These are phyloP conservation scores for Tamandua tetradactyla DNA, from an alignment of 2,797 vertebrate species.

Conservation along the genomic window DNA sequence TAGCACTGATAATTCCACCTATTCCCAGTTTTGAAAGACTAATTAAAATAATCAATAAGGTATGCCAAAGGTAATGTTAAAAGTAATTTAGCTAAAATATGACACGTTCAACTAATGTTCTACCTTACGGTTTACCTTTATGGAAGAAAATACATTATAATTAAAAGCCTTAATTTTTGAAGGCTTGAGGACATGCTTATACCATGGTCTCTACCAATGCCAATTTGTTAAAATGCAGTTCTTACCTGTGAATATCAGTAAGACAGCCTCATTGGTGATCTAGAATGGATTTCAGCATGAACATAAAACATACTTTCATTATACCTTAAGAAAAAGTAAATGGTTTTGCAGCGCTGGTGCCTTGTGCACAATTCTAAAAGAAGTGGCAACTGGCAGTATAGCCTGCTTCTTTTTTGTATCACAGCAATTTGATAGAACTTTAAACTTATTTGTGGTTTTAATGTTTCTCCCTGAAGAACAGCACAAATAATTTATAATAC, in stretches of 20 bases:
- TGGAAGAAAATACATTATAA: neutral
- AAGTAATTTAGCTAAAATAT: neutral
- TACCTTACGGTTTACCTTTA: neutral
- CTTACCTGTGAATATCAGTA: neutral
- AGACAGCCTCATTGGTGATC: neutral
- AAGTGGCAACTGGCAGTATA: neutral
- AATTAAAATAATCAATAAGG: neutral
- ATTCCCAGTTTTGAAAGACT: neutral
- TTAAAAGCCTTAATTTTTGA: neutral
- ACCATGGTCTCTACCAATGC: neutral
- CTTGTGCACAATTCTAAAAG: neutral
- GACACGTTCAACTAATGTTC: neutral
- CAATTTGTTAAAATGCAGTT: neutral
- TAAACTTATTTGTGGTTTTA: neutral
- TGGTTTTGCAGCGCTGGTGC: rapidly evolving
- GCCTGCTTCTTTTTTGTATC: too few relatives aligned
- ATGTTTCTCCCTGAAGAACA: neutral
- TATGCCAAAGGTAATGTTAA: neutral
- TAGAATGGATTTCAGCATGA: neutral
- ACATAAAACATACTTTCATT: neutral
- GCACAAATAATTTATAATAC: neutral
- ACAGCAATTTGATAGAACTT: neutral
- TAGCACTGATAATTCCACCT: neutral
- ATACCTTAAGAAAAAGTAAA: neutral
- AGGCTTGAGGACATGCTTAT: neutral